Percentiles rank a stretch among this genome's conserved stretches.
phyloP scores from a whole-genome alignment of 1,140 invertebrate species.

The Megalonaias nervosa region DNA sequence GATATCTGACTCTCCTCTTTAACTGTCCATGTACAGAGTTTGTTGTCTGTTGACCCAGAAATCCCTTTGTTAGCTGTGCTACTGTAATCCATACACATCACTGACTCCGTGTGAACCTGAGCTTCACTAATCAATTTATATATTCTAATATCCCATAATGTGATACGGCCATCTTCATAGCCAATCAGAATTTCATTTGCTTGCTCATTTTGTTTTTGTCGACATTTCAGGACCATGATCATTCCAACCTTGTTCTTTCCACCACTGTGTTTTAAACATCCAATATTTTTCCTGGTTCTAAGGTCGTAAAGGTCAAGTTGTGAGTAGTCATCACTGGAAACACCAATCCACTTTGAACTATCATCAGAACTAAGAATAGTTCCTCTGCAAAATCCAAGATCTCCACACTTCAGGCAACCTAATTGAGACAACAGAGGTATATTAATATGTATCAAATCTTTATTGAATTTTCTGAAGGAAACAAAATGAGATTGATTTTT shows the following conservation, averaged over 20 bases:
- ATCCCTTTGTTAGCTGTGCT: conserved; percentile 32
- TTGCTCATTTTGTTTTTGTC: conserved; percentile 33
- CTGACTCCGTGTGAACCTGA: conserved; percentile 39
- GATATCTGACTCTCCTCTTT: conserved; percentile 22
- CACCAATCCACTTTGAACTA: conserved; percentile 2
- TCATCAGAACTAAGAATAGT: too few relatives aligned
- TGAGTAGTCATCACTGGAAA: conserved; percentile 34
- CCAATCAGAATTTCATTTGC: conserved; percentile 42
- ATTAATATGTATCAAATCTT: too few relatives aligned
- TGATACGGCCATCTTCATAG: conserved; percentile 58
- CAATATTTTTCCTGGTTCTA: conserved; percentile 20
- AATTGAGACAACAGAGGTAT: too few relatives aligned
- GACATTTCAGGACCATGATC: conserved; percentile 43
- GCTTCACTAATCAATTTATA: conserved; percentile 26
- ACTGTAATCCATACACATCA: conserved; percentile 55
- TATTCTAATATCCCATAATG: conserved; percentile 52
- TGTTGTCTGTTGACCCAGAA: conserved; percentile 45
- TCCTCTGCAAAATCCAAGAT: too few relatives aligned
- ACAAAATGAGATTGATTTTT: too few relatives aligned
- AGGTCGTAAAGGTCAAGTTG: conserved; percentile 33
- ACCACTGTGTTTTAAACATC: conserved; percentile 20
- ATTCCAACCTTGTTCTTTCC: conserved; percentile 35
- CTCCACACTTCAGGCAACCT: too few relatives aligned
- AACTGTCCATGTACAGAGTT: conserved; percentile 37
- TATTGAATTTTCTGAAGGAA: too few relatives aligned